These are phyloP conservation scores for Microtus oregoni DNA, from an alignment of 2,113 vertebrate genomes.

Conservation along the genomic window DNA sequence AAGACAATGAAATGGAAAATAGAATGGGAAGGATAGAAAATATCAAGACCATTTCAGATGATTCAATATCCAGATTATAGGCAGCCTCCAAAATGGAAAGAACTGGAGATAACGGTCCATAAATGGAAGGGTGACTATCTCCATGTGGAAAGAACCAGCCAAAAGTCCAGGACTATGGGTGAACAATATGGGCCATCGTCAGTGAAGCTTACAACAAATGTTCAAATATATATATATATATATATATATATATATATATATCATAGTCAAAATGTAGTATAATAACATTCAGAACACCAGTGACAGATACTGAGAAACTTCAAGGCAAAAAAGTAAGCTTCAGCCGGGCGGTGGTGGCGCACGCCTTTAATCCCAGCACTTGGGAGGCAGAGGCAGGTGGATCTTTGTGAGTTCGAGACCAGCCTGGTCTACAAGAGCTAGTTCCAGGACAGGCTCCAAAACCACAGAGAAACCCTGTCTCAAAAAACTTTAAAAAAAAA, in stretches of 20 bases:
- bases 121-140: neutral
- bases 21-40: conserved; percentile 36
- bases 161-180: neutral
- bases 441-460: too few species aligned
- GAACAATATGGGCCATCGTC: neutral
- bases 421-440: too few species aligned
- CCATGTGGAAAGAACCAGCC: neutral
- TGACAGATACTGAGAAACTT: neutral
- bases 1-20: conserved; percentile 15
- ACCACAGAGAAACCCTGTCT: too few species aligned
- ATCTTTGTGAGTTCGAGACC: too few species aligned
- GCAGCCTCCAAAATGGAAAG: conserved; percentile 21
- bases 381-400: too few species aligned
- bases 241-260: too few species aligned
- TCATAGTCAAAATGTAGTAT: neutral
- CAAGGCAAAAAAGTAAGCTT: too few species aligned
- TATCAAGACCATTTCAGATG: conserved; percentile 22
- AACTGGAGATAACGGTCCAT: neutral
- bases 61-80: neutral
- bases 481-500: too few species aligned
- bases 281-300: neutral
- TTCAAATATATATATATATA: too few species aligned
- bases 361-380: too few species aligned
- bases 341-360: too few species aligned
- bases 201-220: neutral